Evolutionary conservation across 2,888 invertebrate genomes (phyloP).

Genomic region (Drosophila affinis): DNA sequence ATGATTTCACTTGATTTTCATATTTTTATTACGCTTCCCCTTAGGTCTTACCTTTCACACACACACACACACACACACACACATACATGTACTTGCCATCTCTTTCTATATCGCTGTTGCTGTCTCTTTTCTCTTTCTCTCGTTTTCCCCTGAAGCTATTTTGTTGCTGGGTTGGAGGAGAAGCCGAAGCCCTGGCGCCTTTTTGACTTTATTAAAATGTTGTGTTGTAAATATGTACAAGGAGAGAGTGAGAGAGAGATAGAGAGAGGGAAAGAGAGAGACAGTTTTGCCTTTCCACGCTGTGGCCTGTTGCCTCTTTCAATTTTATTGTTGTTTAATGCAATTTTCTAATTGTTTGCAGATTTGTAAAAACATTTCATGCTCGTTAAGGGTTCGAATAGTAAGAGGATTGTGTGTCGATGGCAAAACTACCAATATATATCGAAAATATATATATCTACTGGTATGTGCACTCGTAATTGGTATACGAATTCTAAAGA

Average conservation of each 20-base stretch:
- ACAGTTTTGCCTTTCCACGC: conserved; percentile 9
- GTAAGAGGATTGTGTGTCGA: not conserved
- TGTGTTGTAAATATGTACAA: conserved; percentile 29
- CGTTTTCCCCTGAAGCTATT: conserved; percentile 15
- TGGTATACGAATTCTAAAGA: too few relatives aligned
- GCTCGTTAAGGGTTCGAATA: not conserved
- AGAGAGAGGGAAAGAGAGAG: not conserved
- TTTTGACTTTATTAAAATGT: conserved; percentile 49
- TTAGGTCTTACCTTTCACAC: conserved; percentile 23
- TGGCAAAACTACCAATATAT: too few relatives aligned
- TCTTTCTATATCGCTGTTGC: conserved; percentile 3
- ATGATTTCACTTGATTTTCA: conserved; percentile 77
- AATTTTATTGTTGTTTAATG: conserved; percentile 5
- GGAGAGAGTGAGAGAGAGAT: too few relatives aligned
- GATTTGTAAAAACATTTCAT: conserved; percentile 20
- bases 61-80: not conserved
- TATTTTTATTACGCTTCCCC: conserved; percentile 65
- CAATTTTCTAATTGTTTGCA: conserved; percentile 35
- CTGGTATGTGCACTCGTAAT: too few relatives aligned
- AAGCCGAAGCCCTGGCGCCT: conserved; percentile 16
- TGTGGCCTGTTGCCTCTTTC: not conserved
- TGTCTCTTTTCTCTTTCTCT: not conserved
- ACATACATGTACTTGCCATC: conserved; percentile 1
- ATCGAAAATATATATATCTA: not conserved
- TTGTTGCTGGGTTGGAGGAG: conserved; percentile 4